Percentiles rank a stretch among this genome's conserved stretches.
These are phyloP conservation scores for Seladonia tumulorum DNA, from an alignment of 2,888 invertebrate species.

Conservation along the genomic window DNA sequence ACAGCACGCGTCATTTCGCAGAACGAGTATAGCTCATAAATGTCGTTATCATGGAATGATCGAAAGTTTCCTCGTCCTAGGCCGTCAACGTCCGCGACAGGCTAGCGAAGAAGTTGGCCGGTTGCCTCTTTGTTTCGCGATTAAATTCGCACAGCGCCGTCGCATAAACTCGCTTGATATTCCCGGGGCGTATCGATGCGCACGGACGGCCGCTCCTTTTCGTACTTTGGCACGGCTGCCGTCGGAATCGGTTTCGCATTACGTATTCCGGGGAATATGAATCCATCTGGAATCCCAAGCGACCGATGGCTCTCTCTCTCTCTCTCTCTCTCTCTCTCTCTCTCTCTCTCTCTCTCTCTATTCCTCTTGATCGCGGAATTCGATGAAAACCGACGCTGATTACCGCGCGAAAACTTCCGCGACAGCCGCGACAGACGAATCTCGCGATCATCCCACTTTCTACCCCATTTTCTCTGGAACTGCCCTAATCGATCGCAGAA, in stretches of 20 bases:
- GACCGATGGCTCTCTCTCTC: conserved; percentile 40
- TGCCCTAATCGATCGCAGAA: background rate
- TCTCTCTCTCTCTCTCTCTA: background rate
- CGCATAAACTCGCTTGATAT: conserved; percentile 32
- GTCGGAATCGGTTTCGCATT: conserved; percentile 74
- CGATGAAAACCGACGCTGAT: conserved; percentile 25
- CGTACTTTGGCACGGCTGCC: conserved; percentile 51
- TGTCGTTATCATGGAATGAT: background rate
- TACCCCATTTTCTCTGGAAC: background rate
- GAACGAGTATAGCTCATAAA: background rate
- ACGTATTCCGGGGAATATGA: conserved; percentile 75
- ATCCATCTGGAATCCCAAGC: conserved; percentile 73
- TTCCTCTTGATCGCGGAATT: background rate
- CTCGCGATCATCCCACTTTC: background rate
- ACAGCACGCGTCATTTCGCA: background rate
- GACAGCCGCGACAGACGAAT: background rate
- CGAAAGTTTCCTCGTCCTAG: background rate
- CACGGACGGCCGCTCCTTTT: conserved; percentile 40
- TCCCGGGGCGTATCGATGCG: conserved; percentile 11
- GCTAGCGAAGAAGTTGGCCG: background rate
- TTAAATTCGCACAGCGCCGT: conserved; percentile 20
- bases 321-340: too few species aligned
- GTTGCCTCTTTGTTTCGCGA: conserved; percentile 15
- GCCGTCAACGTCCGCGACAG: background rate
- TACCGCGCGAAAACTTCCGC: background rate